These are phyloP conservation scores for Pseudochirops corinnae DNA, from an alignment of 2,797 vertebrate genomes.

Conservation along the genomic window DNA sequence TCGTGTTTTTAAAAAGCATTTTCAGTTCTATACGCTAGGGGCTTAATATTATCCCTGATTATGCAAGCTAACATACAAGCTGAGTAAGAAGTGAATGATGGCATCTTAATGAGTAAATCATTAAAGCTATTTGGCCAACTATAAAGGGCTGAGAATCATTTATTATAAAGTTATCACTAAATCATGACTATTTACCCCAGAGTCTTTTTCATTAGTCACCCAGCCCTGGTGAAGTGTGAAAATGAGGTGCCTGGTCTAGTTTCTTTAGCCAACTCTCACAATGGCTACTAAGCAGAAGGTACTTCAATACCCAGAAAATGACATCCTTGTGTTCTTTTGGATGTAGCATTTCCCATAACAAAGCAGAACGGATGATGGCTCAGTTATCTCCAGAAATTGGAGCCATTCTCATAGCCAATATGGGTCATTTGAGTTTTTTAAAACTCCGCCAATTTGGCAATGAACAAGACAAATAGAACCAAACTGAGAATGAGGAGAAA, in stretches of 20 bases:
- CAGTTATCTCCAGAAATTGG: neutral
- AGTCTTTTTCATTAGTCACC: slow-evolving; percentile 66
- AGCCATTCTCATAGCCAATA: neutral
- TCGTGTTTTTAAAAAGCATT: neutral
- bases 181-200: slow-evolving; percentile 57
- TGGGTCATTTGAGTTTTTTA: neutral
- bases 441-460: neutral
- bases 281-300: neutral
- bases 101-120: slow-evolving; percentile 55
- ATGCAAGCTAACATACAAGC: slow-evolving; percentile 46
- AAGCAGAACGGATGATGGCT: neutral
- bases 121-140: slow-evolving; percentile 51
- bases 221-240: slow-evolving; percentile 31
- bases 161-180: slow-evolving; percentile 59
- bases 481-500: neutral
- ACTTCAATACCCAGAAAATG: neutral
- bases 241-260: neutral
- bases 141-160: slow-evolving; percentile 58
- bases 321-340: neutral
- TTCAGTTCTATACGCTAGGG: neutral
- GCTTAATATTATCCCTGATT: slow-evolving; percentile 7
- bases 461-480: neutral
- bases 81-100: slow-evolving; percentile 47
- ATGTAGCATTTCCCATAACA: neutral
- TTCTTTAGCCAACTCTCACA: neutral